Evolutionary conservation across 1,140 invertebrate genomes (phyloP), one percentile per base, ranked within the genome.

Genomic region (Triops cancriformis): DNA sequence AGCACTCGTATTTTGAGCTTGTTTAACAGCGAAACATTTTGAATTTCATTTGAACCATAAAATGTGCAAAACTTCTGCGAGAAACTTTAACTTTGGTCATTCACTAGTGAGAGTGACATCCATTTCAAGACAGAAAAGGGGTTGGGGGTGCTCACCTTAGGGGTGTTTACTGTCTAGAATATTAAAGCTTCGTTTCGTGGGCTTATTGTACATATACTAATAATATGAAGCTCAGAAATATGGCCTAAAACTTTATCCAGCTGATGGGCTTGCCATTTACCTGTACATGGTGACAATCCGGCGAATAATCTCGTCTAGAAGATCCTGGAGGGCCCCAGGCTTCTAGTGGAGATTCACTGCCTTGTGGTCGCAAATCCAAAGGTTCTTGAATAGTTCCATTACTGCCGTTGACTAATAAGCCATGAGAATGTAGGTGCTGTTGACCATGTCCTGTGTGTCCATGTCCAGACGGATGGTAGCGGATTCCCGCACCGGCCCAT

Each of bases 341-440:
- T 73, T 78, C 77, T 37, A 78, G 31, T 6, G 76, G 73, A 18
- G 78, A 78, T 26, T 80, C 79, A 14, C 75, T 76, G 51, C 90
- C 91, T 79, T 91, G 89, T 0, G 91, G 91, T 79, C 93, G 88
- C 80, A 96, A 86, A 81, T 96, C 94, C 18, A 96, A 84, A 0
- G 93, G 93, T 80, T 94, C 93, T 64, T 83, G 81, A 28, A 64
- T 64, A 23, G 51, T 64, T n/a, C 51, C 51, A 64, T 64, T 64
- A 23, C 51, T 64, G 51, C 51, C 51, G 23, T 64, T 64, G 51
- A 64, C 51, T 3, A 64, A 23, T 14, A 64, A 14, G 0, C 81
- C 76, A 27, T 79, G 77, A 26, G 81, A 77, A 23, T 80, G 78
- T 72, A 73, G 42, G 78, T 88, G 86, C 26, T 91, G 87, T 81